Conservation (phyloP, 1,140 invertebrate genomes). For the Dolichoris vasculosae region DNA sequence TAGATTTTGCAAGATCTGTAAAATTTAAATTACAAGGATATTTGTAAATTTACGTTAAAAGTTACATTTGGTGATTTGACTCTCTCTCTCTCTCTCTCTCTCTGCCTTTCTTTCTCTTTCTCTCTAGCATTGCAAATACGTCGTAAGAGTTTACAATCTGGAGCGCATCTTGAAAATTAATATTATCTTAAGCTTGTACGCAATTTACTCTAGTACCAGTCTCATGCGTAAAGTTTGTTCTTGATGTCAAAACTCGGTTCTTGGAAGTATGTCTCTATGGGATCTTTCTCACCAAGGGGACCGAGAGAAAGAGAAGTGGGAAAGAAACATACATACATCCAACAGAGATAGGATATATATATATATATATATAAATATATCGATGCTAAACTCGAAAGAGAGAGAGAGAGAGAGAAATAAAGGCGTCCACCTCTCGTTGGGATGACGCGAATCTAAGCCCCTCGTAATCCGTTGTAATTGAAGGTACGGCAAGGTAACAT, state of each 20-base stretch:
- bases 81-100: too few species aligned
- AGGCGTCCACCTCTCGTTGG: not conserved
- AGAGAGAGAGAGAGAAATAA: not conserved
- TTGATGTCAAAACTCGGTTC: conserved; percentile 37
- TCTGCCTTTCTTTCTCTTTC: not conserved
- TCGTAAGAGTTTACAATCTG: not conserved
- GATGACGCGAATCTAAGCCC: conserved; percentile 49
- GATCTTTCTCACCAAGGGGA: conserved; percentile 27
- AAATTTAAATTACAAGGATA: not conserved
- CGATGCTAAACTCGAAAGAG: too few species aligned
- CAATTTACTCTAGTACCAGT: conserved; percentile 36
- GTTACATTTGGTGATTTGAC: not conserved
- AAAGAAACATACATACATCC: too few species aligned
- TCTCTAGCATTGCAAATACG: not conserved
- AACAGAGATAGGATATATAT: too few species aligned
- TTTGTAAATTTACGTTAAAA: not conserved
- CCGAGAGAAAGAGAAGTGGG: not conserved
- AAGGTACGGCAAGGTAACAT: conserved; percentile 40
- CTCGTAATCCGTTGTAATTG: conserved; percentile 56
- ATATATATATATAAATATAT: too few species aligned
- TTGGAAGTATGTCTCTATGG: conserved; percentile 13
- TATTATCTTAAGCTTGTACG: conserved; percentile 42
- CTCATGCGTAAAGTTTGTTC: conserved; percentile 43
- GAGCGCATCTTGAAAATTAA: conserved; percentile 36
- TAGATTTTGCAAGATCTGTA: not conserved